Evolutionary conservation across 53 echinoderm and acorn worm genomes (phyloP), one percentile per base, ranked within the genome.

Genomic region (Echinometra lucunter): DNA sequence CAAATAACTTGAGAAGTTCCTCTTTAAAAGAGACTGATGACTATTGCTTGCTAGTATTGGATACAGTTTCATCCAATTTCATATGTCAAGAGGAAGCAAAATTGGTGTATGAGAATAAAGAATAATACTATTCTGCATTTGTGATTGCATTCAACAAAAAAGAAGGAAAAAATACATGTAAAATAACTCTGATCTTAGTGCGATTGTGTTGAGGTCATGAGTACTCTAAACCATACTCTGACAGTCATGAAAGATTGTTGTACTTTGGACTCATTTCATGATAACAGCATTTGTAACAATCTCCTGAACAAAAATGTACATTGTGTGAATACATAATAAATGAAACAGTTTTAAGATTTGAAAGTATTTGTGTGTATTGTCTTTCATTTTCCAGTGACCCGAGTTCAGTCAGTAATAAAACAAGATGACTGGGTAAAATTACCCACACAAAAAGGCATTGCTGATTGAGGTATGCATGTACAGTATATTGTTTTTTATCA

Each of bases 281-380:
- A 78, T 78, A 40, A 75, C 12, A 69, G 15, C 40, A 42, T 17
- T n/a, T 78, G 17, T 19, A 17, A 78, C 78, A 78, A 35, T 38
- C 78, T 72, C 72, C 13, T 30, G 28, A 40, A 78, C 78, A 23
- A 78, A 42, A 42, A 19, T 78, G 78, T 78, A 78, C 38, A 78
- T 78, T 42, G 42, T 42, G 78, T 78, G 78, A 42, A 78, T 78
- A 40, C 34, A 78, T 78, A 78, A 78, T 78, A 78, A 78, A 78
- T 78, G 40, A 78, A 78, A 42, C 78, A 38, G 42, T 78, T 78
- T 78, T 78, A 78, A 40, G 78, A 78, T 42, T 78, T 78, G 42
- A 78, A 78, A 4, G 21, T 4, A 78, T 78, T 78, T 40, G 8
- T 17, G 21, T 40, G 78, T 72, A 34, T 30, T 42, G 78, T 78